A percentile compares a stretch with the other conserved stretches of the same genome.
Evolutionary conservation across 92 coral and sea anemone genomes (phyloP).

Genomic region (Epizoanthus illoricatus): DNA sequence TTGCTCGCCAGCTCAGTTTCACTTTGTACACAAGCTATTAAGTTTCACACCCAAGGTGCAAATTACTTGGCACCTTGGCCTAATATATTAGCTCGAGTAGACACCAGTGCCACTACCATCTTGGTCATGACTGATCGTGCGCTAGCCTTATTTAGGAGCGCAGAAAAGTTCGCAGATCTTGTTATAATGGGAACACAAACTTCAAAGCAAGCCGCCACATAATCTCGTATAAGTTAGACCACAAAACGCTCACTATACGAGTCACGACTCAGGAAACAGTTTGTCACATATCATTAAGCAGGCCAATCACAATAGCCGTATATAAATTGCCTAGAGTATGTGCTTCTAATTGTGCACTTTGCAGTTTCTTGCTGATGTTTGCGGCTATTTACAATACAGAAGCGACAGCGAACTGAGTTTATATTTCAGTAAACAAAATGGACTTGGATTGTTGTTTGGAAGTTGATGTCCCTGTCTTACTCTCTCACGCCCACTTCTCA

Average conservation of each 20-base stretch:
- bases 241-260: constrained; percentile 63
- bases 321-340: constrained; percentile 53
- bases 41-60: constrained; percentile 35
- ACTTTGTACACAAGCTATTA: constrained; percentile 36
- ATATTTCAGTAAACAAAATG: constrained; percentile 37
- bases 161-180: constrained; percentile 58
- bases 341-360: constrained; percentile 37
- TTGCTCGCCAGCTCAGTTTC: constrained; percentile 24
- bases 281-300: constrained; percentile 82
- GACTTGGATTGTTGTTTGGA: constrained; percentile 26
- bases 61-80: constrained; percentile 41
- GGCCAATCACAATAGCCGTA: constrained; percentile 65
- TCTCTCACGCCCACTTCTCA: constrained; percentile 76
- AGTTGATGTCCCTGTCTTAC: constrained; percentile 30
- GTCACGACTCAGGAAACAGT: constrained; percentile 95
- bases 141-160: constrained; percentile 53
- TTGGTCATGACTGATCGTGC: neutral
- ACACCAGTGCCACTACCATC: constrained; percentile 14
- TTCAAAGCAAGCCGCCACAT: constrained; percentile 85
- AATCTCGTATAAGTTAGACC: constrained; percentile 90
- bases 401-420: neutral
- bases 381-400: constrained; percentile 35
- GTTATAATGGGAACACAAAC: constrained; percentile 66
- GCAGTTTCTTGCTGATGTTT: constrained; percentile 36
- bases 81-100: constrained; percentile 23